Evolutionary conservation across 1,140 invertebrate genomes (phyloP), one percentile per base, ranked within the genome.

Genomic region (Trichonephila clavata): DNA sequence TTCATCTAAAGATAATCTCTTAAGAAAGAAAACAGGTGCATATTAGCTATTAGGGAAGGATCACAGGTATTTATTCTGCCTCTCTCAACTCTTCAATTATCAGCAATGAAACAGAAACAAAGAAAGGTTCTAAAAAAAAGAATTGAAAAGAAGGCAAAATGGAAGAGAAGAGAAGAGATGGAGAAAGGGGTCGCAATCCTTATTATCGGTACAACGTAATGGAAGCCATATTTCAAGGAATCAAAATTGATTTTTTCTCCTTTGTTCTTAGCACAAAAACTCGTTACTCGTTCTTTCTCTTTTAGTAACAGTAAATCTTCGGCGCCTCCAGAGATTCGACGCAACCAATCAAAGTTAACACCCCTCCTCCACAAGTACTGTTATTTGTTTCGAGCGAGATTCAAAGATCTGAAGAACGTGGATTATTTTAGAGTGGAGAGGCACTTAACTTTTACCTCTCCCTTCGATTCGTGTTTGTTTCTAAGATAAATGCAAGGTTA

Each of bases 161-260:
- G 13, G 6, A 80, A 80, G 71, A 16, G 39, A 21, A 21, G 24
- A 32, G 39, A 21, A 21, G 24, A 57, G 24, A 83, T 57, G 39
- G 32, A 63, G 27, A 32, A 32, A 86, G n/a, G 84, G 60, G 57
- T 20, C 60, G 24, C 59, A 90, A 90, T 90, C 68, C 88, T 80
- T 90, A 90, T 90, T 90, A 90, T 90, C 88, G 50, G 88, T 59
- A 81, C 71, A 80, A 32, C 57, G 88, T 90, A 90, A 90, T 81
- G 88, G 88, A 90, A 81, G 68, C 88, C 88, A 90, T 80, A 90
- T 90, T 90, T 90, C 88, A 81, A 81, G 59, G 88, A 90, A 90
- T 80, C 88, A 90, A 90, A 90, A 90, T 90, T 90, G 88, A 90
- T 90, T 90, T 80, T 89, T 81, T 60, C 59, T 81, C 77, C 39